Evolutionary conservation across 2,888 invertebrate genomes (phyloP).

Genomic region (Drosophila heteroneura): DNA sequence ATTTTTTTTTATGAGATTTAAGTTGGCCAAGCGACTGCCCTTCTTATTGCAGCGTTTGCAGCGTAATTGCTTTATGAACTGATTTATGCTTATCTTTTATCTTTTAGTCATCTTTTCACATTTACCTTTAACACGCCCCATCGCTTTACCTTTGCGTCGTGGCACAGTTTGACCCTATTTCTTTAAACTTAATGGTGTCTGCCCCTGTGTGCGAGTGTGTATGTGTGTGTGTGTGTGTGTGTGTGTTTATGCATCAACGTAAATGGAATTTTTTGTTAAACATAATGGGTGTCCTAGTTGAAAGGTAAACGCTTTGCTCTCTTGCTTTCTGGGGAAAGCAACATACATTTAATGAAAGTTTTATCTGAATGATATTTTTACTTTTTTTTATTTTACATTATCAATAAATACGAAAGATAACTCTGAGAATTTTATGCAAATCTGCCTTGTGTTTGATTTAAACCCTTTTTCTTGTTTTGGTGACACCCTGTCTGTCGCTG

Average conservation of each 20-base stretch:
- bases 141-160: conserved; percentile 9
- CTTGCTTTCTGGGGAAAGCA: too few relatives aligned
- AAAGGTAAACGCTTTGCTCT: not conserved
- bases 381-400: not conserved
- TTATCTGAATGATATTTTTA: not conserved
- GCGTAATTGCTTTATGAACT: conserved; percentile 74
- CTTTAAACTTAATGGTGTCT: conserved; percentile 61
- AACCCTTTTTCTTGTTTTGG: not conserved
- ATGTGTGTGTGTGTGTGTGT: conserved; percentile 3
- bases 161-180: conserved; percentile 61
- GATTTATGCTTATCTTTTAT: conserved; percentile 69
- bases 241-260: conserved; percentile 1
- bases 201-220: not conserved
- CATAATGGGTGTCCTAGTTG: conserved; percentile 17
- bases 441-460: not conserved
- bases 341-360: not conserved
- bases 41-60: conserved; percentile 26
- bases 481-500: conserved; percentile 34
- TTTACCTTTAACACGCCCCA: conserved; percentile 64
- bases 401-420: too few relatives aligned
- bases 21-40: conserved; percentile 25
- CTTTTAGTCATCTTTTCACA: conserved; percentile 72
- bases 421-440: not conserved
- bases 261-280: conserved; percentile 1
- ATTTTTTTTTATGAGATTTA: conserved; percentile 2